Evolutionary conservation across 2,888 invertebrate genomes (phyloP).

Genomic region (Eilema caniola): DNA sequence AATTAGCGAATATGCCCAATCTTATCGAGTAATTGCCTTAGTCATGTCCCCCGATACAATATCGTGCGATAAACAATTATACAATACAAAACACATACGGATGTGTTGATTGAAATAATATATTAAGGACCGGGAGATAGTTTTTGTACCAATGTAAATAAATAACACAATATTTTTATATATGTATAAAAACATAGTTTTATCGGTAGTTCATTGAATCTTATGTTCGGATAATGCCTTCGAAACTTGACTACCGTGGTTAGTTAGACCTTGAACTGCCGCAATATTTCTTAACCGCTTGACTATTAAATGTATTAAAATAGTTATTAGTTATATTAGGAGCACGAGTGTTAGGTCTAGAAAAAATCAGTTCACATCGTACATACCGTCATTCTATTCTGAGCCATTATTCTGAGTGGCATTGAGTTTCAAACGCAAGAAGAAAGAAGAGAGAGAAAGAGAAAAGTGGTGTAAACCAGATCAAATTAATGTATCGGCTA

Average conservation of each 20-base stretch:
- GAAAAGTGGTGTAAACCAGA: too few species aligned
- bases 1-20: conserved; percentile 40
- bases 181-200: conserved; percentile 43
- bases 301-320: conserved; percentile 17
- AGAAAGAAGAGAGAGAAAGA: too few species aligned
- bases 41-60: conserved; percentile 42
- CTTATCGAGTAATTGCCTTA: conserved; percentile 54
- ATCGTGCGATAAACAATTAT: conserved; percentile 53
- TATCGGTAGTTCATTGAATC: conserved; percentile 51
- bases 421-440: too few species aligned
- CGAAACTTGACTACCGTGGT: conserved; percentile 16
- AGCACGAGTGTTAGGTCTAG: conserved; percentile 5
- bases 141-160: conserved; percentile 65
- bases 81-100: conserved; percentile 22
- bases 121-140: conserved; percentile 21
- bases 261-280: conserved; percentile 22
- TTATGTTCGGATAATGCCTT: conserved; percentile 53
- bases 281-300: conserved; percentile 30
- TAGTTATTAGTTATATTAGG: conserved; percentile 11
- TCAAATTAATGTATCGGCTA: too few species aligned
- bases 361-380: background rate
- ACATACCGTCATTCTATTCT: background rate
- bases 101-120: conserved; percentile 39
- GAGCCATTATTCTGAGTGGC: background rate
- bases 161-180: conserved; percentile 67